Conservation (phyloP, 2,113 vertebrate genomes). For the Rutilus rutilus region DNA sequence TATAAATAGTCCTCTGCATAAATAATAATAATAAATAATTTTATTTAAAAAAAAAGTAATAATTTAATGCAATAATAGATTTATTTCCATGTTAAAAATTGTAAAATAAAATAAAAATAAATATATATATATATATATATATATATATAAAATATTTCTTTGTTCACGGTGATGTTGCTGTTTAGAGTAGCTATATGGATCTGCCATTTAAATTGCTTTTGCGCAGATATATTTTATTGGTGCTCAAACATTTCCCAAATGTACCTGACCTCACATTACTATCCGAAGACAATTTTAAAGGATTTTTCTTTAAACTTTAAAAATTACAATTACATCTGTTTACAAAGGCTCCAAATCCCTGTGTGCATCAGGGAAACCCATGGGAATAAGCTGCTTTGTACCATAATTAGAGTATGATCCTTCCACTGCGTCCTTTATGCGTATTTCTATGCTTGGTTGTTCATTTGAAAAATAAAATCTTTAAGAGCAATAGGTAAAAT, state of each 20-base stretch:
- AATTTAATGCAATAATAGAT: not conserved
- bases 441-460: not conserved
- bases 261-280: not conserved
- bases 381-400: not conserved
- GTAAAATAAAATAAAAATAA: too few relatives aligned
- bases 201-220: too few relatives aligned
- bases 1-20: too few relatives aligned
- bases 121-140: too few relatives aligned
- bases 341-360: not conserved
- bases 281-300: not conserved
- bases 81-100: not conserved
- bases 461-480: not conserved
- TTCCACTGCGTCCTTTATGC: not conserved
- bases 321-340: not conserved
- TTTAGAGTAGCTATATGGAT: too few relatives aligned
- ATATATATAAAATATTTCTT: too few relatives aligned
- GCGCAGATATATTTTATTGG: not conserved
- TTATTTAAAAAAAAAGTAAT: too few relatives aligned
- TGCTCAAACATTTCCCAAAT: not conserved
- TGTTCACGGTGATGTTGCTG: too few relatives aligned
- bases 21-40: not conserved
- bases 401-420: not conserved
- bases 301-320: not conserved
- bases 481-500: not conserved
- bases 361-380: not conserved